A percentile compares a stretch with the other conserved stretches of the same genome.
These are phyloP conservation scores for Panagrolaimus sp. DNA, from an alignment of 1,140 invertebrate species.

Conservation along the genomic window DNA sequence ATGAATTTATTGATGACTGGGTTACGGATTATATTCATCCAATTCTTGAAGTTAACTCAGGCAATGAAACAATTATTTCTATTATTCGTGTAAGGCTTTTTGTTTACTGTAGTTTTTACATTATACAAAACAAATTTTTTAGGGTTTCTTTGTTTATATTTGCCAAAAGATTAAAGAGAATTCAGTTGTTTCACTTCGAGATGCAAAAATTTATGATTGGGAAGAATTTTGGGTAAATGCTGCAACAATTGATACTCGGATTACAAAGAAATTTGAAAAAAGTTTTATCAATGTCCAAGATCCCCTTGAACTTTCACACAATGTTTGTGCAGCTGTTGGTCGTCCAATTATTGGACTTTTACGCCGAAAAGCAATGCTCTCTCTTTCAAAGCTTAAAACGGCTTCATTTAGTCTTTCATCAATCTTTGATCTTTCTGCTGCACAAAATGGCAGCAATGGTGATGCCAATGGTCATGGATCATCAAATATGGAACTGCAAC, in stretches of 20 bases:
- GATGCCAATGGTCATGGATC: too few relatives aligned
- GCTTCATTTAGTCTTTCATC: too few relatives aligned
- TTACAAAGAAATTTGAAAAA: conserved; percentile 31
- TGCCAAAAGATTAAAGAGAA: conserved; percentile 17
- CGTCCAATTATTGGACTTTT: conserved; percentile 18
- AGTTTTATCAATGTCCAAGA: conserved; percentile 37
- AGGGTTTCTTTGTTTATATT: conserved; percentile 34
- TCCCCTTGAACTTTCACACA: conserved; percentile 38
- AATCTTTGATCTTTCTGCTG: too few relatives aligned
- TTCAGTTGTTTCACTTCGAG: conserved; percentile 19
- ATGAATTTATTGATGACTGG: conserved; percentile 16
- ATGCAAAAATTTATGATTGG: conserved; percentile 17
- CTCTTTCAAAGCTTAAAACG: not conserved
- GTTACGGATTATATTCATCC: conserved; percentile 22
- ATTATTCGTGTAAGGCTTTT: conserved; percentile 27
- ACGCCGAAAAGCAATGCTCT: conserved; percentile 26
- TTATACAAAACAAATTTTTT: conserved; percentile 14
- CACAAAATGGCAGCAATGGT: too few relatives aligned
- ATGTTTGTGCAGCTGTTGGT: conserved; percentile 31
- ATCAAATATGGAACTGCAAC: too few relatives aligned
- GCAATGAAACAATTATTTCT: conserved; percentile 8
- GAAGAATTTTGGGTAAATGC: conserved; percentile 25
- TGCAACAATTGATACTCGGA: conserved; percentile 17
- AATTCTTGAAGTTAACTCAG: conserved; percentile 7
- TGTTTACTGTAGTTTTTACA: not conserved